A percentile compares a stretch with the other conserved stretches of the same genome.
These are phyloP conservation scores for Aricia artaxerxes DNA, from an alignment of 2,888 invertebrate species.

Conservation along the genomic window DNA sequence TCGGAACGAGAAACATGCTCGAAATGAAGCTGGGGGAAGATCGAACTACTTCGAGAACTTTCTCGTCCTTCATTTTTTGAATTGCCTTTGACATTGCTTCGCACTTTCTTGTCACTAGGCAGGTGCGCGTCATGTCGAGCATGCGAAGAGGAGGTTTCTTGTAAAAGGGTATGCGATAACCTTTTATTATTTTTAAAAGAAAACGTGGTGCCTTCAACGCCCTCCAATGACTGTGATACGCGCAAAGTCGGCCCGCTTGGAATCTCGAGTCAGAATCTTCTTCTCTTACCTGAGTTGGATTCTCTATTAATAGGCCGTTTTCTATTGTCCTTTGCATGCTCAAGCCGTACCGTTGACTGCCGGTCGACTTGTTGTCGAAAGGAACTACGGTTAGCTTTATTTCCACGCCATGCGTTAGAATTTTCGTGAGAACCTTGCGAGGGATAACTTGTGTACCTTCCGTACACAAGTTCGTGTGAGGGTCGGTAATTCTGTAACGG, in stretches of 20 bases:
- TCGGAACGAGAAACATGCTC: background rate
- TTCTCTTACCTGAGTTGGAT: background rate
- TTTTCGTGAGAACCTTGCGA: too few relatives aligned
- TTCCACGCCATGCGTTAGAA: background rate
- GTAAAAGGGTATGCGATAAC: too few relatives aligned
- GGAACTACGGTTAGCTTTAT: background rate
- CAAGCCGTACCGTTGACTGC: background rate
- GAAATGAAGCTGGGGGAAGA: background rate
- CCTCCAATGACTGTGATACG: background rate
- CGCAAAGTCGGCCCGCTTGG: background rate
- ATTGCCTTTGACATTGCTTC: too few relatives aligned
- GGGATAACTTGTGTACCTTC: too few relatives aligned
- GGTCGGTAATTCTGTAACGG: too few relatives aligned
- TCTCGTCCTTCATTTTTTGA: background rate
- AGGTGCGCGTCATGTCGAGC: too few relatives aligned
- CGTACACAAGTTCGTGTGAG: too few relatives aligned
- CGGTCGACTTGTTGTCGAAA: background rate
- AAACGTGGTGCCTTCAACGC: background rate
- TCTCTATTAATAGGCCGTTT: background rate
- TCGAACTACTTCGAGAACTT: conserved; percentile 1
- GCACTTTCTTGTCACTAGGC: too few relatives aligned
- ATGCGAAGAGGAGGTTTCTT: too few relatives aligned
- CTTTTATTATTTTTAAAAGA: too few relatives aligned
- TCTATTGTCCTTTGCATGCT: background rate
- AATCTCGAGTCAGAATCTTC: background rate